phyloP scores from a whole-genome alignment of 1,140 invertebrate genomes.

The Agrilus planipennis region DNA sequence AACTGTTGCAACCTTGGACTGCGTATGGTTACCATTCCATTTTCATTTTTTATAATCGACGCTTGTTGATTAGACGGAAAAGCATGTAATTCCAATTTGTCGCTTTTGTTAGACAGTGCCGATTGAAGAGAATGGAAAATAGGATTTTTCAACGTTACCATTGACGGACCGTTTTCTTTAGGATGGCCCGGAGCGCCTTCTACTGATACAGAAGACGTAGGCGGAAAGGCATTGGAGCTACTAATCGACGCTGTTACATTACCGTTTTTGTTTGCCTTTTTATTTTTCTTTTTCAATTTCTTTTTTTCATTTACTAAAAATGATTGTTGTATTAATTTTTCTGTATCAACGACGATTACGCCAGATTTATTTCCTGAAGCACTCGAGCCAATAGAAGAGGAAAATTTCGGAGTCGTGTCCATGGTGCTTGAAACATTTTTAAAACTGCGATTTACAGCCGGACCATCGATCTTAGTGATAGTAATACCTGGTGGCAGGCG shows the following conservation, averaged over 20 bases:
- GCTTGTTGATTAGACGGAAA: constrained; percentile 35
- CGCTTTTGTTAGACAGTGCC: constrained; percentile 8
- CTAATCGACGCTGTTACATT: constrained; percentile 15
- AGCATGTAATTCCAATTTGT: constrained; percentile 8
- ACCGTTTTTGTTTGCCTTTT: constrained; percentile 22
- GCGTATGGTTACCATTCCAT: constrained; percentile 70
- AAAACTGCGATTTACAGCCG: constrained; percentile 35
- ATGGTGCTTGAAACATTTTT: constrained; percentile 29
- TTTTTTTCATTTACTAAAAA: constrained; percentile 14
- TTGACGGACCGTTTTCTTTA: constrained; percentile 26
- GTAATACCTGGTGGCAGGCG: constrained; percentile 68
- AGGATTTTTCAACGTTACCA: constrained; percentile 64
- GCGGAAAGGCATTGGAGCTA: not conserved
- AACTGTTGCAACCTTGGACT: constrained; percentile 41
- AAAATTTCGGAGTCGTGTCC: constrained; percentile 14
- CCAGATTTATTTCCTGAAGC: constrained; percentile 40
- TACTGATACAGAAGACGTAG: too few relatives aligned
- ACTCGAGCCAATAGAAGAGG: constrained; percentile 26
- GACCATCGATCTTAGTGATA: constrained; percentile 63
- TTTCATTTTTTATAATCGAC: constrained; percentile 56
- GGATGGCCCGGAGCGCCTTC: not conserved
- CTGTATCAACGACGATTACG: constrained; percentile 52
- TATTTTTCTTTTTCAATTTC: constrained; percentile 47
- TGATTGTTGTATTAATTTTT: constrained; percentile 36
- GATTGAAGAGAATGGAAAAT: constrained; percentile 44